A percentile compares a stretch with the other conserved stretches of the same genome.
These are phyloP conservation scores for Byasa hedistus DNA, from an alignment of 2,888 invertebrate genomes.

Conservation along the genomic window DNA sequence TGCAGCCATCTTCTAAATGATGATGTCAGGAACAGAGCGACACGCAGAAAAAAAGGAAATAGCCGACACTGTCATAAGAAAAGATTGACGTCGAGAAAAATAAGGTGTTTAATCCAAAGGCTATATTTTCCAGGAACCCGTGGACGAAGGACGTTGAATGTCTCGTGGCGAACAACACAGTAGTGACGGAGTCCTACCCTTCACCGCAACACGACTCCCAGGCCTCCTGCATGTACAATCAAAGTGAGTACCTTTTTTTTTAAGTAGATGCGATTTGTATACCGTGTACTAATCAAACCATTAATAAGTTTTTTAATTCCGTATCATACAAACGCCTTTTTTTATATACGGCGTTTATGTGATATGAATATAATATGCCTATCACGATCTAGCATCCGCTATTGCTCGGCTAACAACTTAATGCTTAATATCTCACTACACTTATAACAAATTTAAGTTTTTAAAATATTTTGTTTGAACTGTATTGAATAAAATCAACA, in stretches of 20 bases:
- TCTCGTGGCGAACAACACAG: conserved; percentile 91
- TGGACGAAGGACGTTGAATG: conserved; percentile 98
- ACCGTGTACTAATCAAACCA: background rate
- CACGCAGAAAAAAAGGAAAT: too few relatives aligned
- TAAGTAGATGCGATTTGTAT: background rate
- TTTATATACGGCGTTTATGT: background rate
- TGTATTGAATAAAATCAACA: too few relatives aligned
- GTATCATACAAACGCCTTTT: background rate
- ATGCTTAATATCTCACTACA: background rate
- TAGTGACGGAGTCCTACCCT: conserved; percentile 65
- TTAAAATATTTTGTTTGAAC: too few relatives aligned
- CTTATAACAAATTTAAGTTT: background rate
- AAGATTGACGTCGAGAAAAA: too few relatives aligned
- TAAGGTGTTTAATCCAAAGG: too few relatives aligned
- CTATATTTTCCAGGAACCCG: conserved; percentile 82
- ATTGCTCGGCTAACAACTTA: background rate
- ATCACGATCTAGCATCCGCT: background rate
- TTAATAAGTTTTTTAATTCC: too few relatives aligned
- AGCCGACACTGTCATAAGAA: too few relatives aligned
- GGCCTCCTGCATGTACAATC: conserved; percentile 47
- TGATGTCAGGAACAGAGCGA: too few relatives aligned
- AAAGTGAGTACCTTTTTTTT: conserved; percentile 48
- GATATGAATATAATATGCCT: background rate
- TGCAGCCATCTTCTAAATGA: too few relatives aligned
- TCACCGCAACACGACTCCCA: conserved; percentile 33